Evolutionary conservation across 2,113 vertebrate species (phyloP).

Genomic region (Syngnathoides biaculeatus): DNA sequence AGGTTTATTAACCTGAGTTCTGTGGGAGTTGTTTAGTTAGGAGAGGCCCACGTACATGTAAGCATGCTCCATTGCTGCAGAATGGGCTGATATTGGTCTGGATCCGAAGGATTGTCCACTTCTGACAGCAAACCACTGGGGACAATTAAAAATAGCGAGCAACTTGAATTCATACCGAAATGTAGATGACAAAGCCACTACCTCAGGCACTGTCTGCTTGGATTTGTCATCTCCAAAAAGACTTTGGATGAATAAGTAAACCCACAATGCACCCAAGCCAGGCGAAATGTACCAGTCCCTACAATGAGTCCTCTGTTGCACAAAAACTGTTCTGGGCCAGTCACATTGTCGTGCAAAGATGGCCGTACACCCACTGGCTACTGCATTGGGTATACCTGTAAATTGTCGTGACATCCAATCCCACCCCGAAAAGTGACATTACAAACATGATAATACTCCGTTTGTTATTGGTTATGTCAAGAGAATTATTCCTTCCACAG

Average conservation of each 20-base stretch:
- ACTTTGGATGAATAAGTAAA: slow-evolving; percentile 60
- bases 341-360: too few species aligned
- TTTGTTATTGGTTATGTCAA: too few species aligned
- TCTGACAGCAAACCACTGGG: slow-evolving; percentile 69
- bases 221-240: slow-evolving; percentile 67
- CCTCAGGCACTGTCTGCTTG: slow-evolving; percentile 57
- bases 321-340: neutral
- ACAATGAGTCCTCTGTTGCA: neutral
- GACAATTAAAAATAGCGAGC: slow-evolving; percentile 54
- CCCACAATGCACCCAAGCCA: neutral
- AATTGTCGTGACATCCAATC: too few species aligned
- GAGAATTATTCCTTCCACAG: too few species aligned
- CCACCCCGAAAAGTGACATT: too few species aligned
- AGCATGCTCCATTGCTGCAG: slow-evolving; percentile 62
- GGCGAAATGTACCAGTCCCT: neutral
- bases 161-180: slow-evolving; percentile 70
- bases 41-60: slow-evolving; percentile 51
- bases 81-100: slow-evolving; percentile 66
- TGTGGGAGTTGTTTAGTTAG: slow-evolving; percentile 56
- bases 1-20: too few species aligned
- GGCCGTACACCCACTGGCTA: too few species aligned
- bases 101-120: slow-evolving; percentile 71
- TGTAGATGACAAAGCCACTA: slow-evolving; percentile 69
- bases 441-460: too few species aligned
- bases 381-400: too few species aligned